Evolutionary conservation across 2,113 vertebrate genomes (phyloP).

Genomic region (Trogon surrucura): DNA sequence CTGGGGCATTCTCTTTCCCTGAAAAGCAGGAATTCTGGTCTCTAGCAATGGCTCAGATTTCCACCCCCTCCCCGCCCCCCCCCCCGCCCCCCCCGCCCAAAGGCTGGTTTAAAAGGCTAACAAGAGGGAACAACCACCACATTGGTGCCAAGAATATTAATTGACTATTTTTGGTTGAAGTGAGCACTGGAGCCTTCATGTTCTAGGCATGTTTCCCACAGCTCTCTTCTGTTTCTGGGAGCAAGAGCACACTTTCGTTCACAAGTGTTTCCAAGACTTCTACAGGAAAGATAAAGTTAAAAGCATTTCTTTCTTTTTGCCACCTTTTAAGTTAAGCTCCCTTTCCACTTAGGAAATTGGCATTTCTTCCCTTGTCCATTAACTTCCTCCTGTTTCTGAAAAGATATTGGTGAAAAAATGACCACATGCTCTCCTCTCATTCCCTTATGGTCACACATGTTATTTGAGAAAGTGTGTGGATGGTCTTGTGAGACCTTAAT

Average conservation of each 20-base stretch:
- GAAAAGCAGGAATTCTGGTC: not conserved
- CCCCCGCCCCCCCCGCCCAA: not conserved
- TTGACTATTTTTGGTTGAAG: not conserved
- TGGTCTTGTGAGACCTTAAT: not conserved
- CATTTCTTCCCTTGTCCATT: not conserved
- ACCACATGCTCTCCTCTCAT: not conserved
- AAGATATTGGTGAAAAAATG: not conserved
- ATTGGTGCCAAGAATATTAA: not conserved
- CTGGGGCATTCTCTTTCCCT: not conserved
- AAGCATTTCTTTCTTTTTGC: not conserved
- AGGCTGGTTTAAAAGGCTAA: not conserved
- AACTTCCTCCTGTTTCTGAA: not conserved
- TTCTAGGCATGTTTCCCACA: not conserved
- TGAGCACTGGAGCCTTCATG: not conserved
- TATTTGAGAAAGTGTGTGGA: not conserved
- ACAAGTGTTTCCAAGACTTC: not conserved
- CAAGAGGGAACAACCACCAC: not conserved
- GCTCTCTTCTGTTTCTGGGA: not conserved
- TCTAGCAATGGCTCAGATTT: not conserved
- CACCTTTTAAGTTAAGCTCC: not conserved
- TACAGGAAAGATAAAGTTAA: not conserved
- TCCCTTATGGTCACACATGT: not conserved
- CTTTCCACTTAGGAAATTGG: not conserved
- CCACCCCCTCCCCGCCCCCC: not conserved
- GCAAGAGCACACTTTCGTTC: not conserved